Base-by-base conservation (phyloP, 2,888 invertebrate genomes). In the Thecocarcelia acutangulata region DNA sequence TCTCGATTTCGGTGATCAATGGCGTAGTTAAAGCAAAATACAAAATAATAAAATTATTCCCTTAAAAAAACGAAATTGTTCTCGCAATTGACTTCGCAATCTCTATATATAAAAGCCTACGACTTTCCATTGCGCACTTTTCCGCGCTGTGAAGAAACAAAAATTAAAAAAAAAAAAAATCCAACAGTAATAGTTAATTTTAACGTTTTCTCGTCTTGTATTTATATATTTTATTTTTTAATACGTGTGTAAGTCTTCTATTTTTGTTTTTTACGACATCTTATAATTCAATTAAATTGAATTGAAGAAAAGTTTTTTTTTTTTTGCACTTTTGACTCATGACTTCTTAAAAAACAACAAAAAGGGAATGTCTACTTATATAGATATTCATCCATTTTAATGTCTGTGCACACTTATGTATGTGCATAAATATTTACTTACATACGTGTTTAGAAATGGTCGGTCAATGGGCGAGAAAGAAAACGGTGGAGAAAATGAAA, bases 251-350 rank as follows among this genome's bases (percentile, higher is more conserved):
- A 42, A 52, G 56, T 76, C 54, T 69, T 76, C 61, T 63, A 42
- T 40, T 76, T 76, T 46, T 33, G 13, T 52, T 61, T 56, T 70
- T 61, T 58, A 37, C 46, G 56, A 75, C 61, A 77, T 88, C 86
- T 87, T 76, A 85, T 87, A 87, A 88, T 88, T 88, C 87, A 88
- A 88, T 88, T 88, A 88, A 88, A 85, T 84, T 82, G 84, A 87
- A 86, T 87, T 78, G 64, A 82, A 82, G 77, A 70, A 74, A 73
- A 63, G 86, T 84, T 86, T 85, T 85, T 84, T 87, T 86, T 84
- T 86, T 85, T 85, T 84, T 87, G 88, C 87, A 88, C 88, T 87
- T 87, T 87, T 88, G 87, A 87, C 87, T 86, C 83, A 68, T 80
- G 70, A 74, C 77, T 82, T 82, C 58, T 59, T 63, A 37, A 78